Conservation (phyloP, 92 coral and sea anemone species). For the Parazoanthus darwini region DNA sequence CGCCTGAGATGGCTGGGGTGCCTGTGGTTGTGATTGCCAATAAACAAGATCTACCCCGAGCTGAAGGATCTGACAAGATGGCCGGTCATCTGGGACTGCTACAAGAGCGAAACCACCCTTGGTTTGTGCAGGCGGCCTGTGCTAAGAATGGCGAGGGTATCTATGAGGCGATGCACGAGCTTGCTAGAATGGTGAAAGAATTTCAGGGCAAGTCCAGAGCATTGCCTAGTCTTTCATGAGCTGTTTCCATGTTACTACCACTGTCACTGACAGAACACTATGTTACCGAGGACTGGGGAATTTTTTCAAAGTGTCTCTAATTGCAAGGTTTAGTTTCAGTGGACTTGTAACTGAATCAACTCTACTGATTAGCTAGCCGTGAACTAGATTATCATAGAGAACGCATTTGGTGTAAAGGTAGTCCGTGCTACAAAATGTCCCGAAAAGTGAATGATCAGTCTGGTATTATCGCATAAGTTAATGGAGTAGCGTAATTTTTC, state of each 20-base stretch:
- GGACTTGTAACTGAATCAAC: no score
- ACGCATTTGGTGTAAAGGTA: no score
- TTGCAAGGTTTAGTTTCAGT: no score
- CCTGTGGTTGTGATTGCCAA: slow-evolving; percentile 81
- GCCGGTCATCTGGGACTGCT: slow-evolving; percentile 55
- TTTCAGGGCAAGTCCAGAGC: slow-evolving; percentile 43
- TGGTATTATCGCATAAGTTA: no score
- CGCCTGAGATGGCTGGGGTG: slow-evolving; percentile 64
- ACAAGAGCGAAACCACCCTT: slow-evolving; percentile 62
- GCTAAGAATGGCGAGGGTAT: slow-evolving; percentile 80
- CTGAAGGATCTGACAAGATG: slow-evolving; percentile 59
- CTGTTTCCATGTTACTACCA: background rate
- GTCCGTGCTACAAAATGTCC: no score
- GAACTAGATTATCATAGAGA: no score
- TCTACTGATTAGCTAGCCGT: no score
- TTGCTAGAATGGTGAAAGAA: slow-evolving; percentile 77
- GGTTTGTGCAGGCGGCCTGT: slow-evolving; percentile 81
- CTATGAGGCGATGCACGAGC: slow-evolving; percentile 69
- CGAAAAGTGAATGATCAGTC: no score
- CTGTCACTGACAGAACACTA: background rate
- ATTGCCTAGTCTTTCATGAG: background rate
- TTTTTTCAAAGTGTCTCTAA: no score
- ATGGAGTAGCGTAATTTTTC: no score
- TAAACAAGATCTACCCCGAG: slow-evolving; percentile 84
- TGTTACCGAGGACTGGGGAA: no score